Percentiles rank a stretch among this genome's conserved stretches.
These are phyloP conservation scores for Alectoris magna DNA, from an alignment of 2,797 vertebrate genomes.

Conservation along the genomic window DNA sequence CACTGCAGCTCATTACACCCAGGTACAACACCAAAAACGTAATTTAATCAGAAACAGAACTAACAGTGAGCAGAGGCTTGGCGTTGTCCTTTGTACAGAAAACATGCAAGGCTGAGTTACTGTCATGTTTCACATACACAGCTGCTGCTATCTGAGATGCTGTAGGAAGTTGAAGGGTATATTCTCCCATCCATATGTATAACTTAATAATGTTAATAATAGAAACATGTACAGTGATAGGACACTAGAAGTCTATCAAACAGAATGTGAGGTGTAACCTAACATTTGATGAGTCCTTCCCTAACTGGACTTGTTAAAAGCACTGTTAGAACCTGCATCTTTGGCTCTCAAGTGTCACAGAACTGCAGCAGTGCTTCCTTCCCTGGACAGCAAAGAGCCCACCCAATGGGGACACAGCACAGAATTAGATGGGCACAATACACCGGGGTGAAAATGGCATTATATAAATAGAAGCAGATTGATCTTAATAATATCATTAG, in stretches of 20 bases:
- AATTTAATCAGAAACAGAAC: conserved; percentile 44
- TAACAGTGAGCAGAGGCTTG: conserved; percentile 10
- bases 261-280: not conserved
- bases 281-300: not conserved
- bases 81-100: conserved; percentile 23
- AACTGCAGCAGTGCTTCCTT: not conserved
- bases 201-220: not conserved
- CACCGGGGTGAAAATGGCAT: not conserved
- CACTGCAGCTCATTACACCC: not conserved
- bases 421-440: not conserved
- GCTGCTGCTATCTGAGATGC: not conserved
- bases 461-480: not conserved
- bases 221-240: not conserved
- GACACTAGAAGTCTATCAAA: not conserved
- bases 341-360: not conserved
- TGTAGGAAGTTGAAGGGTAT: conserved; percentile 18
- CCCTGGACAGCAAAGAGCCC: not conserved
- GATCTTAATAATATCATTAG: not conserved
- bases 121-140: conserved; percentile 6
- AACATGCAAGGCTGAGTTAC: conserved; percentile 21
- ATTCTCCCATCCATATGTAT: not conserved
- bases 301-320: not conserved
- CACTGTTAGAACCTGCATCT: not conserved
- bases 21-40: conserved; percentile 2
- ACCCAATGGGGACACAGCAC: not conserved